phyloP scores from a whole-genome alignment of 1,140 invertebrate species.

The Solenopsis invicta region DNA sequence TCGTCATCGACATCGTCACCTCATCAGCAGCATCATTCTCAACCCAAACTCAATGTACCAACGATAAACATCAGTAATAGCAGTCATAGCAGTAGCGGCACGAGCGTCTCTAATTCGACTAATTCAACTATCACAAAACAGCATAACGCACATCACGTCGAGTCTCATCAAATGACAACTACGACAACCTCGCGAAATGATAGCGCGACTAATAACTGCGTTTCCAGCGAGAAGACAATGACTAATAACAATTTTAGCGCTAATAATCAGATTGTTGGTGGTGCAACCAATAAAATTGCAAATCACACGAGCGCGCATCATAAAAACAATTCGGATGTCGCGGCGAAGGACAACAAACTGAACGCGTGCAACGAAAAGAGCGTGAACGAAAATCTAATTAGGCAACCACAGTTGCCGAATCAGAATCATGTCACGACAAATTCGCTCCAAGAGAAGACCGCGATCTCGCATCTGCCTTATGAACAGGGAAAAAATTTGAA shows the following conservation, averaged over 20 bases:
- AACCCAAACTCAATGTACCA: conserved; percentile 70
- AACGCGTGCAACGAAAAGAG: conserved; percentile 70
- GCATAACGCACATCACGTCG: conserved; percentile 57
- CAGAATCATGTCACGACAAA: conserved; percentile 68
- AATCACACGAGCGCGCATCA: conserved; percentile 71
- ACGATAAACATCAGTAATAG: conserved; percentile 55
- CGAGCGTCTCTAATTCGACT: conserved; percentile 33
- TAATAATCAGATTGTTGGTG: conserved; percentile 67
- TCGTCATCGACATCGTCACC: conserved; percentile 37
- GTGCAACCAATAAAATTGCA: conserved; percentile 37
- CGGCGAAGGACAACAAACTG: conserved; percentile 68
- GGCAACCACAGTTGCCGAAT: conserved; percentile 26
- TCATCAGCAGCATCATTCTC: conserved; percentile 71
- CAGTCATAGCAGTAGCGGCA: conserved; percentile 11
- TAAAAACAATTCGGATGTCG: conserved; percentile 63
- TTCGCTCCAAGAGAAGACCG: conserved; percentile 62
- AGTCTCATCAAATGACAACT: conserved; percentile 39
- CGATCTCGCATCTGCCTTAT: conserved; percentile 48
- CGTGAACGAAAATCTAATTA: conserved; percentile 55
- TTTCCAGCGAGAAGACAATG: conserved; percentile 60
- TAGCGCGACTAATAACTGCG: conserved; percentile 39
- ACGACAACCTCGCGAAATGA: conserved; percentile 46
- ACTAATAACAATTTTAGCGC: conserved; percentile 67
- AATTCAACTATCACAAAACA: conserved; percentile 63
- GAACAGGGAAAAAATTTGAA: conserved; percentile 62